A percentile compares a stretch with the other conserved stretches of the same genome.
Evolutionary conservation across 2,797 vertebrate species (phyloP).

Genomic region (Leucoraja ocellata): DNA sequence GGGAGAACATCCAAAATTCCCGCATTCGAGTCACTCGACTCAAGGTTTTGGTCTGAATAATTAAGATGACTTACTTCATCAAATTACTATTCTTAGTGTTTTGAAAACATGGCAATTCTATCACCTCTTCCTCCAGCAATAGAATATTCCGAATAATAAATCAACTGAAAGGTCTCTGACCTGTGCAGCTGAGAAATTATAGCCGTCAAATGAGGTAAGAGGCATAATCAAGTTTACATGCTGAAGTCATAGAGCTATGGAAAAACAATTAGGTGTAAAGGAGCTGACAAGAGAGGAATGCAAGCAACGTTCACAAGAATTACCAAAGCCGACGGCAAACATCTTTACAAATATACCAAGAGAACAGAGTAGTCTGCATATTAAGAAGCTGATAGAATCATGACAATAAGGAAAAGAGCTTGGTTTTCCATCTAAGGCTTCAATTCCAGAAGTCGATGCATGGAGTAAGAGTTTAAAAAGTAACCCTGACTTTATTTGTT

Average conservation of each 20-base stretch:
- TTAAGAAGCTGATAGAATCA: background rate
- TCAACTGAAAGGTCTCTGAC: background rate
- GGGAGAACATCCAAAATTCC: too few relatives aligned
- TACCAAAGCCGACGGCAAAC: background rate
- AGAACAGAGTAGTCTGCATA: too few relatives aligned
- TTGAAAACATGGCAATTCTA: background rate
- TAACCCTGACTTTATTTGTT: too few relatives aligned
- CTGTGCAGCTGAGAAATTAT: background rate
- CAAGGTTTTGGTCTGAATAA: slow-evolving; percentile 3
- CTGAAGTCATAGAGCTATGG: background rate
- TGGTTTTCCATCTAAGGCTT: too few relatives aligned
- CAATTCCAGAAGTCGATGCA: too few relatives aligned
- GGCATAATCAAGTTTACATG: background rate
- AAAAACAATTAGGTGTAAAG: background rate
- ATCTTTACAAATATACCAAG: background rate
- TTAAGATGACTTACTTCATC: background rate
- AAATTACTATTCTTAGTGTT: background rate
- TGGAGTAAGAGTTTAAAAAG: too few relatives aligned
- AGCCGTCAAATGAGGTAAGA: background rate
- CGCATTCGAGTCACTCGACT: background rate
- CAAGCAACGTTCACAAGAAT: background rate
- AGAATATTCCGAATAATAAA: slow-evolving; percentile 23
- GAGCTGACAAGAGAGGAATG: too few relatives aligned
- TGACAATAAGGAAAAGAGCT: background rate
- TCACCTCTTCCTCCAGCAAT: background rate